Percentiles rank a stretch among this genome's conserved stretches.
phyloP scores from a whole-genome alignment of 2,113 vertebrate genomes.

The Pelodiscus sinensis region DNA sequence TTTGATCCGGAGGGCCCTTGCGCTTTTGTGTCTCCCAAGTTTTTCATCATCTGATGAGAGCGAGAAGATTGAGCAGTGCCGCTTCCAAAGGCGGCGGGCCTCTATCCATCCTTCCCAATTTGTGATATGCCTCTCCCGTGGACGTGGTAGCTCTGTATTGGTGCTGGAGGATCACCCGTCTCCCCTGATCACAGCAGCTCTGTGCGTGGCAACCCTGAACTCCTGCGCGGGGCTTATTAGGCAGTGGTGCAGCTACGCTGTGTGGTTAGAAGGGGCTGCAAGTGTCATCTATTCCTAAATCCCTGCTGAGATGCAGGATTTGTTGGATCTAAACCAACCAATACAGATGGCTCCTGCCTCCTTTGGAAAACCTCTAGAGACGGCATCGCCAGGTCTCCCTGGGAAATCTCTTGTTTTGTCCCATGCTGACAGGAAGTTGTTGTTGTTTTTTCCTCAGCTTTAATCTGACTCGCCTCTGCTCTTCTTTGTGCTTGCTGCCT shows the following conservation, averaged over 20 bases:
- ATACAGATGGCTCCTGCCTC: background rate
- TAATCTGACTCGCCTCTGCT: background rate
- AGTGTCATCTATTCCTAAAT: background rate
- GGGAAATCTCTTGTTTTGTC: background rate
- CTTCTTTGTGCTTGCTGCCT: background rate
- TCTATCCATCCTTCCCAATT: background rate
- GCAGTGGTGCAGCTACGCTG: too few species aligned
- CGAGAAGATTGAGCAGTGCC: background rate
- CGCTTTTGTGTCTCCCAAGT: background rate
- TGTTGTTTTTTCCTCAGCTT: background rate
- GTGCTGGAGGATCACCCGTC: too few species aligned
- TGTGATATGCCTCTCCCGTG: background rate
- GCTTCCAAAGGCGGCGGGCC: constrained; percentile 31
- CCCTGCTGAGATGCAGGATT: background rate
- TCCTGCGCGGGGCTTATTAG: too few species aligned
- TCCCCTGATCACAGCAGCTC: too few species aligned
- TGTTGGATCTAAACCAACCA: background rate
- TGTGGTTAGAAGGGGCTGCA: background rate
- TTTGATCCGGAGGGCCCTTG: constrained; percentile 27
- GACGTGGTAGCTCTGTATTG: too few species aligned
- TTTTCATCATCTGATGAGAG: background rate
- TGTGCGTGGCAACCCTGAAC: too few species aligned
- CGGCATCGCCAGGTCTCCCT: background rate
- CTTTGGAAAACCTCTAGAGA: background rate
- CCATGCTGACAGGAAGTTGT: too few species aligned